Evolutionary conservation across 2,797 vertebrate species (phyloP).

Genomic region (Tapera naevia): DNA sequence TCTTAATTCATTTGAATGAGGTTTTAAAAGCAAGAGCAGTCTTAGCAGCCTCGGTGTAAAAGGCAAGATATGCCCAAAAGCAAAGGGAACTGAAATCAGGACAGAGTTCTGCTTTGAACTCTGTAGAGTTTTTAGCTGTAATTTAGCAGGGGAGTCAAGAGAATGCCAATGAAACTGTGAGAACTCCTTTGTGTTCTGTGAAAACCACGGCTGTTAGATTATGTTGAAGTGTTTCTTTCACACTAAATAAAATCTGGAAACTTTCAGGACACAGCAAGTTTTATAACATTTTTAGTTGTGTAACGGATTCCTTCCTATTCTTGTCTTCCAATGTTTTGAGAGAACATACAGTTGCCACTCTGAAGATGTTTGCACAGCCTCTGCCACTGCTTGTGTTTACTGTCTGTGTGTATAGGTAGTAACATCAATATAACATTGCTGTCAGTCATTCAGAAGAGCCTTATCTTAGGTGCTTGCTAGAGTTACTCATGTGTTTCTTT

Average conservation of each 20-base stretch:
- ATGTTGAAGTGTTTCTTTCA: neutral
- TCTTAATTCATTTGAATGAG: neutral
- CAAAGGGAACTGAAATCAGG: neutral
- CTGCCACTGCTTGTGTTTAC: neutral
- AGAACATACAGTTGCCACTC: neutral
- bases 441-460: conserved; percentile 18
- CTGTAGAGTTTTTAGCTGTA: neutral
- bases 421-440: conserved; percentile 16
- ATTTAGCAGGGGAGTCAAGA: neutral
- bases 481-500: conserved; percentile 50
- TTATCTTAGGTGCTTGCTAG: conserved; percentile 45
- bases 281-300: neutral
- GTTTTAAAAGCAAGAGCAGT: neutral
- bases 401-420: neutral
- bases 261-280: neutral
- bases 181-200: neutral
- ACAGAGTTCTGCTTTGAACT: neutral
- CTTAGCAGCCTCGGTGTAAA: neutral
- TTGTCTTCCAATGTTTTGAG: neutral
- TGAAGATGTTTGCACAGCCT: neutral
- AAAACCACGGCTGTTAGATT: neutral
- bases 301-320: neutral
- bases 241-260: neutral
- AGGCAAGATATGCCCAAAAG: neutral
- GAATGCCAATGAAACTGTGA: neutral